Evolutionary conservation across 2,888 invertebrate genomes (phyloP).

Genomic region (Eilema griseolum): DNA sequence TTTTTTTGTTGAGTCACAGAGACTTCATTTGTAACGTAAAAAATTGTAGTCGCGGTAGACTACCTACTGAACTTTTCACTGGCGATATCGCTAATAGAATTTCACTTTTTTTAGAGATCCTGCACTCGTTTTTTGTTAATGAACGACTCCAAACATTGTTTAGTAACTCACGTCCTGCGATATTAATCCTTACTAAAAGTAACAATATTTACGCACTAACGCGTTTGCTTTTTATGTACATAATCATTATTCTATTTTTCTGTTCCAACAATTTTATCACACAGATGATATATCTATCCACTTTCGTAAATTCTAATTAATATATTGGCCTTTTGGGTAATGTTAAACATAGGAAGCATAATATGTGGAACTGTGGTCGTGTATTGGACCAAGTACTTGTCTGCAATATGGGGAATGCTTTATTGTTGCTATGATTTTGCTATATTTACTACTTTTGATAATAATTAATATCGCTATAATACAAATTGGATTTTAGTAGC

Average conservation of each 20-base stretch:
- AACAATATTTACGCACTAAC: not conserved
- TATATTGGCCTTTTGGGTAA: not conserved
- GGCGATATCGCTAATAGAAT: not conserved
- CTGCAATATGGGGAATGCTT: not conserved
- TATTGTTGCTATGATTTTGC: not conserved
- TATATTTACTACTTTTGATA: conserved; percentile 11
- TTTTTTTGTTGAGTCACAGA: not conserved
- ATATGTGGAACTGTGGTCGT: not conserved
- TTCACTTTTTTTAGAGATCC: not conserved
- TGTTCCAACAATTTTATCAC: not conserved
- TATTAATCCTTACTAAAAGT: conserved; percentile 6
- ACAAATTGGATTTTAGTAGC: conserved; percentile 11
- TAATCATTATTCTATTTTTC: not conserved
- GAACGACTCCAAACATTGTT: conserved; percentile 1
- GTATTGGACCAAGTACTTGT: not conserved
- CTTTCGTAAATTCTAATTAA: not conserved
- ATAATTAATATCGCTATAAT: conserved; percentile 9
- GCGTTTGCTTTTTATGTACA: not conserved
- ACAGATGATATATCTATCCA: not conserved
- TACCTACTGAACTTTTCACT: not conserved
- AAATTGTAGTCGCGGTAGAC: not conserved
- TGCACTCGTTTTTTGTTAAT: not conserved
- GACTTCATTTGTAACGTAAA: not conserved
- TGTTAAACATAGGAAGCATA: not conserved
- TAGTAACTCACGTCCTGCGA: not conserved